Conservation (phyloP, 2,113 vertebrate species). For the Alectura lathami region DNA sequence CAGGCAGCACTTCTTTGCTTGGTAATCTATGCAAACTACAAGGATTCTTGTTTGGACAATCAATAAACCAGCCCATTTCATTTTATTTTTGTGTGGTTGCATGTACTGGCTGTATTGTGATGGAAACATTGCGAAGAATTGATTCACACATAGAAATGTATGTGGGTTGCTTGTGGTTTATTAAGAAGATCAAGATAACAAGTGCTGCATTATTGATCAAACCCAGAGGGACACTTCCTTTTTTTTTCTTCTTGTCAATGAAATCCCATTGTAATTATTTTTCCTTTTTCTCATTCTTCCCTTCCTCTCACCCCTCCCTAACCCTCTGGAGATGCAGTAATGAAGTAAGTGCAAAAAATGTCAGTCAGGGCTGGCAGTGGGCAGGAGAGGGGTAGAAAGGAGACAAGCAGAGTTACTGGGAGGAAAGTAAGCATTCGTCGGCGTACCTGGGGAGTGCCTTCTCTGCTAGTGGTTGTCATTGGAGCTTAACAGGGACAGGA, state of each 20-base stretch:
- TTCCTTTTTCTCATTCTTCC: not conserved
- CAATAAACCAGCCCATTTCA: slow-evolving; percentile 51
- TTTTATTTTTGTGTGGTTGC: slow-evolving; percentile 31
- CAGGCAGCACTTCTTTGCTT: slow-evolving; percentile 5
- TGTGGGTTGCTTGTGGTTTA: slow-evolving; percentile 59
- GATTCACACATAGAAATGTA: slow-evolving; percentile 63
- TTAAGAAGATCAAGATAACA: slow-evolving; percentile 75
- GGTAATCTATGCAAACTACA: slow-evolving; percentile 50
- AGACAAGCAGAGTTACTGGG: not conserved
- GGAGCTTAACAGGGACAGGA: not conserved
- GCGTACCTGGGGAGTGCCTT: not conserved
- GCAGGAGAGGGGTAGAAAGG: not conserved
- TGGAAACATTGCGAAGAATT: slow-evolving; percentile 48
- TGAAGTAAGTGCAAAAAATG: not conserved
- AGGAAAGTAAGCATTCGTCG: not conserved
- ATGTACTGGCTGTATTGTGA: not conserved
- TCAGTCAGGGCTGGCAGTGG: not conserved
- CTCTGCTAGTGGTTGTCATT: not conserved
- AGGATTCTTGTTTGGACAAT: slow-evolving; percentile 30
- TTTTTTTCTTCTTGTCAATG: slow-evolving; percentile 13
- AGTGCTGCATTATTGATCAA: slow-evolving; percentile 74
- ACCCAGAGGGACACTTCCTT: slow-evolving; percentile 55
- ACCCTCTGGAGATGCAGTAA: slow-evolving; percentile 1
- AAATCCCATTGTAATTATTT: slow-evolving; percentile 60
- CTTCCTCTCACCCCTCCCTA: not conserved